phyloP scores from a whole-genome alignment of 2,797 vertebrate genomes.

The Enteromius trimaculatus region DNA sequence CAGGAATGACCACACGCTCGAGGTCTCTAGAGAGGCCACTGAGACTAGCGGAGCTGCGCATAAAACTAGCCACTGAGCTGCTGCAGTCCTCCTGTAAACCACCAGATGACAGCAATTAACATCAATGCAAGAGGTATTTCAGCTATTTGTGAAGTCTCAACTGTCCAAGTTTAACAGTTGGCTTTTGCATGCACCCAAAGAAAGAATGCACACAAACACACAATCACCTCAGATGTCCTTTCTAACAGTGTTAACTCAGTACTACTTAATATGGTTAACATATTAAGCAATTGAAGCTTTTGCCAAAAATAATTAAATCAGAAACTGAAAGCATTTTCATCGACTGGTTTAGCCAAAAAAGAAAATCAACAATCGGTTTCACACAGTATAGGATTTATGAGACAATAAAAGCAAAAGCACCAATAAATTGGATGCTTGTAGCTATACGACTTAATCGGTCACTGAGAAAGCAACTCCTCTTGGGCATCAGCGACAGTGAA shows the following conservation, averaged over 20 bases:
- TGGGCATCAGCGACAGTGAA: background rate
- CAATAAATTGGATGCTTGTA: background rate
- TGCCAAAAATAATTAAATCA: background rate
- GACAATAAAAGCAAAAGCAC: background rate
- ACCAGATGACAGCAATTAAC: slow-evolving; percentile 66
- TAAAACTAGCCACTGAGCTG: slow-evolving; percentile 73
- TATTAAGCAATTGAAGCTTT: background rate
- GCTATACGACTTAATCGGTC: background rate
- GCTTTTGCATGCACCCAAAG: background rate
- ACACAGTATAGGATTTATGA: background rate
- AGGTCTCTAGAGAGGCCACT: slow-evolving; percentile 69
- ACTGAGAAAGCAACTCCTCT: slow-evolving; percentile 19
- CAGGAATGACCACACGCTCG: slow-evolving; percentile 75
- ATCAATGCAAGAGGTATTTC: slow-evolving; percentile 16
- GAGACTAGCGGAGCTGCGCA: slow-evolving; percentile 66
- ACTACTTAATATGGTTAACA: background rate
- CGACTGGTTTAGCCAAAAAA: background rate
- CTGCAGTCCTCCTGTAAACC: slow-evolving; percentile 70
- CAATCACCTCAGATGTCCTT: background rate
- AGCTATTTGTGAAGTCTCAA: slow-evolving; percentile 20
- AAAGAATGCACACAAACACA: slow-evolving; percentile 7
- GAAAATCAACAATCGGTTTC: background rate
- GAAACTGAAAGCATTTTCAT: background rate
- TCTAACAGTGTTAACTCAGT: background rate
- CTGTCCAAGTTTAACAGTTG: slow-evolving; percentile 28